phyloP scores from a whole-genome alignment of 2,888 invertebrate genomes.

The Melieria crassipennis region DNA sequence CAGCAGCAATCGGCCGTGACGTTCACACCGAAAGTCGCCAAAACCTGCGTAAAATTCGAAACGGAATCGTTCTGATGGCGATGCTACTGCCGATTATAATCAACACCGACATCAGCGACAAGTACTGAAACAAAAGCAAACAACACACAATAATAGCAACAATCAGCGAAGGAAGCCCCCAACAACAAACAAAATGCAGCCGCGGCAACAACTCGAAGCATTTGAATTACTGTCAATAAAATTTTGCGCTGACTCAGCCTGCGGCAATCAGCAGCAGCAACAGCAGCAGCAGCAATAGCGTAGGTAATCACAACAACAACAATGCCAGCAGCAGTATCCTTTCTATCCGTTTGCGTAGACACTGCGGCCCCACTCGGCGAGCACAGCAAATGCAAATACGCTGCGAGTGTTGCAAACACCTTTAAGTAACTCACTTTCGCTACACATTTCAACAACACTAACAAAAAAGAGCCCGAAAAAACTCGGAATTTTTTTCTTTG shows the following conservation, averaged over 20 bases:
- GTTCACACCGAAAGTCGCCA: too few relatives aligned
- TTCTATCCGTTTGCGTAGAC: too few relatives aligned
- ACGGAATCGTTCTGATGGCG: not conserved
- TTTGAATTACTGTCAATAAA: slow-evolving; percentile 12
- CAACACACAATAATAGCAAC: slow-evolving; percentile 2
- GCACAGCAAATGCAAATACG: not conserved
- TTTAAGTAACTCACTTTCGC: not conserved
- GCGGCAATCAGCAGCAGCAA: slow-evolving; percentile 48
- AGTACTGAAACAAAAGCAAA: slow-evolving; percentile 30
- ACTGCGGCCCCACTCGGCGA: too few relatives aligned
- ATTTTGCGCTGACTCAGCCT: slow-evolving; percentile 51
- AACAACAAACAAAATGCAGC: slow-evolving; percentile 2
- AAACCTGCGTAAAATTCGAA: too few relatives aligned
- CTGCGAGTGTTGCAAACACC: not conserved
- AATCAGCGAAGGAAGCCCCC: not conserved
- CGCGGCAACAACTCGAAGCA: slow-evolving; percentile 2
- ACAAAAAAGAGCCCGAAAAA: not conserved
- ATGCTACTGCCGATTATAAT: slow-evolving; percentile 49
- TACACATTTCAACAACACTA: not conserved
- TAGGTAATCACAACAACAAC: too few relatives aligned
- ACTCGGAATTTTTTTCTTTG: not conserved
- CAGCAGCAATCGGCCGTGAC: too few relatives aligned
- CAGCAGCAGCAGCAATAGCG: not conserved
- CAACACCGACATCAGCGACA: slow-evolving; percentile 33
- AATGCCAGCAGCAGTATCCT: too few relatives aligned